These are phyloP conservation scores for Physocephala rufipes DNA, from an alignment of 2,888 invertebrate genomes.

Conservation along the genomic window DNA sequence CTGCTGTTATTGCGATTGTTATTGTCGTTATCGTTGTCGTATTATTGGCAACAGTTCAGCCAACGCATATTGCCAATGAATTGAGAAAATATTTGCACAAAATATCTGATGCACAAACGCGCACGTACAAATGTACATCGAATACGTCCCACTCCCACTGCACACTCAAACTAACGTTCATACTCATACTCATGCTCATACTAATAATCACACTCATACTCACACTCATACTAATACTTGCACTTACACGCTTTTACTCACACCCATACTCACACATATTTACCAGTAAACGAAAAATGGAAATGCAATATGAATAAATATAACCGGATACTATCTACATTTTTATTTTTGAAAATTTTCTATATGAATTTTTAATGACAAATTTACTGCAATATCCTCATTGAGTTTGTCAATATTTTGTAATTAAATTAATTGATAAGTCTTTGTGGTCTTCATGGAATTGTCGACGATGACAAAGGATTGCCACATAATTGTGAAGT, in stretches of 20 bases:
- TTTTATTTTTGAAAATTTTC: not conserved
- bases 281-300: not conserved
- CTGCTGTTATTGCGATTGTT: constrained; percentile 24
- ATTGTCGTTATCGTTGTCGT: constrained; percentile 46
- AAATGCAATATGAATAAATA: too few relatives aligned
- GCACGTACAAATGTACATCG: too few relatives aligned
- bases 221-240: not conserved
- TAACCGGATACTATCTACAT: not conserved
- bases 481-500: too few relatives aligned
- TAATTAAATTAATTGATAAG: constrained; percentile 8
- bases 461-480: too few relatives aligned
- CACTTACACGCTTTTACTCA: constrained; percentile 1
- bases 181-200: too few relatives aligned
- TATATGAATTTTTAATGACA: constrained; percentile 3
- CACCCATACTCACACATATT: not conserved
- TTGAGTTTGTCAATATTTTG: constrained; percentile 3
- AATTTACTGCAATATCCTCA: not conserved
- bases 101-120: too few relatives aligned
- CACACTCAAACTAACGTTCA: too few relatives aligned
- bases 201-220: constrained; percentile 10
- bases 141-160: constrained; percentile 3
- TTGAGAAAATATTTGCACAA: constrained; percentile 33
- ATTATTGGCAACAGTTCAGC: constrained; percentile 23
- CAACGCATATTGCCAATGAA: constrained; percentile 19
- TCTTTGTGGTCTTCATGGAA: not conserved